Conservation (phyloP, 2,888 invertebrate species). For the Trilocha varians region DNA sequence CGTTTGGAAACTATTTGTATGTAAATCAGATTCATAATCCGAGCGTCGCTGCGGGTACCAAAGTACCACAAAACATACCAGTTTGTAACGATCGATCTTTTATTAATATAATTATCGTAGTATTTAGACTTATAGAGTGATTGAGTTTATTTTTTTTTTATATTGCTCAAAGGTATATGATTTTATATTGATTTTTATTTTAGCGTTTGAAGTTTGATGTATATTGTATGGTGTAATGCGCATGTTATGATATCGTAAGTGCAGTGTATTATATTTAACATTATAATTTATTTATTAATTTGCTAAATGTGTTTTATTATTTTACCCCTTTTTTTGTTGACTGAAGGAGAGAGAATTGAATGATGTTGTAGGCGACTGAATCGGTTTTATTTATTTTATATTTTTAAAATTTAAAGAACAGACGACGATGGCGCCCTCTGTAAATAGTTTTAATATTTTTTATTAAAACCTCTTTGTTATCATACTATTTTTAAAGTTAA, state of each 20-base stretch:
- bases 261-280: conserved; percentile 70
- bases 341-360: no score
- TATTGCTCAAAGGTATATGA: conserved; percentile 67
- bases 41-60: not conserved
- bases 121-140: conserved; percentile 34
- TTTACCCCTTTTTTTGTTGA: not conserved
- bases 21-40: not conserved
- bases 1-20: not conserved
- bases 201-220: conserved; percentile 54
- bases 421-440: no score
- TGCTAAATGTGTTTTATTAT: conserved; percentile 44
- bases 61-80: not conserved
- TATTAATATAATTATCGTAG: conserved; percentile 19
- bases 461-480: no score
- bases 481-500: no score
- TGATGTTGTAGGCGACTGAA: no score
- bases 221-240: conserved; percentile 61
- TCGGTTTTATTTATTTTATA: no score
- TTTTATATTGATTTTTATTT: conserved; percentile 29
- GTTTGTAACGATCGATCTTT: not conserved
- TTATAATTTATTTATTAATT: conserved; percentile 74
- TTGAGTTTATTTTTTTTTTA: conserved; percentile 68
- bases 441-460: no score
- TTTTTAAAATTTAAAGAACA: no score
- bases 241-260: conserved; percentile 61